Percentiles rank a stretch among this genome's conserved stretches.
Conservation (phyloP, 2,888 invertebrate genomes). For the Chrysolina haemoptera region DNA sequence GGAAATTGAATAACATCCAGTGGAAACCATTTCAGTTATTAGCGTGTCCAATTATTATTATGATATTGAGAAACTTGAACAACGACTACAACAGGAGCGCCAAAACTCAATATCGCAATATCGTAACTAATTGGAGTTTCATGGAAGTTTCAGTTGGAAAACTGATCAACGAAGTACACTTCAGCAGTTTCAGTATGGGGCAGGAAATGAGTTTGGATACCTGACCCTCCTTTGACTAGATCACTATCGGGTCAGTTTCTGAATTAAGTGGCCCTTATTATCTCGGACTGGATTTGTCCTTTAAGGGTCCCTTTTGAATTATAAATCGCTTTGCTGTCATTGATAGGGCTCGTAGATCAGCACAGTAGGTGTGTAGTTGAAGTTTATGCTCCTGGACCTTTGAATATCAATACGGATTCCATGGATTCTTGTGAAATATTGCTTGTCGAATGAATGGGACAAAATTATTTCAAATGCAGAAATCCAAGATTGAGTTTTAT, state of each 20-base stretch:
- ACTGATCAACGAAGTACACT: constrained; percentile 13
- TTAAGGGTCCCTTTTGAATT: background rate
- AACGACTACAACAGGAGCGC: background rate
- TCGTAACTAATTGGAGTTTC: constrained; percentile 8
- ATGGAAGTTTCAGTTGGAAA: background rate
- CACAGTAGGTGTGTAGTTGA: too few relatives aligned
- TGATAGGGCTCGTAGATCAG: background rate
- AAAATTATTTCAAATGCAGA: too few relatives aligned
- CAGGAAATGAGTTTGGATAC: background rate
- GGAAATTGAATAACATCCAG: constrained; percentile 18
- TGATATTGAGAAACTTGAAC: constrained; percentile 12
- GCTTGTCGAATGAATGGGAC: too few relatives aligned
- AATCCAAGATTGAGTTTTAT: too few relatives aligned
- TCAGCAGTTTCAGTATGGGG: background rate
- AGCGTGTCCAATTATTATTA: constrained; percentile 9
- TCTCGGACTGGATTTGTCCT: background rate
- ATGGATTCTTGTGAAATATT: too few relatives aligned
- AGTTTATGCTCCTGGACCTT: too few relatives aligned
- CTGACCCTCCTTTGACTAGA: constrained; percentile 7
- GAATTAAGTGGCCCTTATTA: background rate
- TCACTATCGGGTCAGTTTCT: background rate
- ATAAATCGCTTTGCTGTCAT: background rate
- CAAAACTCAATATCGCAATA: constrained; percentile 7
- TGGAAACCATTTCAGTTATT: background rate
- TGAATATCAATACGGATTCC: too few relatives aligned